phyloP scores from a whole-genome alignment of 2,797 vertebrate species.

The Pseudopleuronectes americanus region DNA sequence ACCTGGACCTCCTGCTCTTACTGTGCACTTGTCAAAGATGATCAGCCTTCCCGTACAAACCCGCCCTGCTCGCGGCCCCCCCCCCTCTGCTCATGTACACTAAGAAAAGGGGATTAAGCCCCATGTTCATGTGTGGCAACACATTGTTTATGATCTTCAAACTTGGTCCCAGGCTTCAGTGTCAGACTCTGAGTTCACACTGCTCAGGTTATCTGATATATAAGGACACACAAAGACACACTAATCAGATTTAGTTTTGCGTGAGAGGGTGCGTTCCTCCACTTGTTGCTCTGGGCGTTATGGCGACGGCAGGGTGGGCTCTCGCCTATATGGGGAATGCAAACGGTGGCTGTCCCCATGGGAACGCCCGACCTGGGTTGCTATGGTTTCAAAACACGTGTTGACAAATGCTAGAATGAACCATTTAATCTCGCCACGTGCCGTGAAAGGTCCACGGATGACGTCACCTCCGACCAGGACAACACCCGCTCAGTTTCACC shows the following conservation, averaged over 20 bases:
- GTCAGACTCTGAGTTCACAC: slow-evolving; percentile 10
- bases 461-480: slow-evolving; percentile 15
- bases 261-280: slow-evolving; percentile 4
- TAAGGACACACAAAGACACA: not conserved
- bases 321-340: slow-evolving; percentile 69
- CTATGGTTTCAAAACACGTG: slow-evolving; percentile 52
- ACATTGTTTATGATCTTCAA: slow-evolving; percentile 35
- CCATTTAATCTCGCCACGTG: slow-evolving; percentile 13
- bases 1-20: slow-evolving; percentile 57
- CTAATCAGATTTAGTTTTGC: not conserved
- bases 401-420: slow-evolving; percentile 38
- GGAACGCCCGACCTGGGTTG: slow-evolving; percentile 51
- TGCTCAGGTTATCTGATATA: not conserved
- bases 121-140: slow-evolving; percentile 7
- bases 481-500: not conserved
- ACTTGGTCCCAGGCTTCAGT: slow-evolving; percentile 4
- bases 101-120: slow-evolving; percentile 14
- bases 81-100: not conserved
- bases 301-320: slow-evolving; percentile 25
- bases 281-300: slow-evolving; percentile 9
- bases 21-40: slow-evolving; percentile 71
- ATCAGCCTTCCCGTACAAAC: slow-evolving; percentile 52
- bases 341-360: slow-evolving; percentile 55
- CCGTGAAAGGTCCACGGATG: slow-evolving; percentile 11
- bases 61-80: slow-evolving; percentile 2